Conservation (phyloP, 2,888 invertebrate genomes). For the Lutraria lutraria region DNA sequence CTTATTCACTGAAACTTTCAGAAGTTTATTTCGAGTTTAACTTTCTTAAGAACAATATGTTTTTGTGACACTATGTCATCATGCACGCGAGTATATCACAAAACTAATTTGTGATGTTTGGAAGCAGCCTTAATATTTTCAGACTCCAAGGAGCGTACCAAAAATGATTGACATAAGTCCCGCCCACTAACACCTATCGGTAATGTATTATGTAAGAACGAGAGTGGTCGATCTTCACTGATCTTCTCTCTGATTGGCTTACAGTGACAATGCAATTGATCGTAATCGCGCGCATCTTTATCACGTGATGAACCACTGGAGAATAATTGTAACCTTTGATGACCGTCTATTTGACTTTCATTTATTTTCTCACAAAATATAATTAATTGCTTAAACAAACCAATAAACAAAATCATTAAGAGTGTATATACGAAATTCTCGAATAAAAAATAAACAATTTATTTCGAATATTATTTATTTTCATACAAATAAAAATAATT, state of each 20-base stretch:
- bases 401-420: background rate
- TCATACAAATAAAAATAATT: too few relatives aligned
- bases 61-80: constrained; percentile 53
- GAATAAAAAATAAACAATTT: background rate
- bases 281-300: constrained; percentile 58
- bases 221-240: constrained; percentile 63
- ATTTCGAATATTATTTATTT: too few relatives aligned
- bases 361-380: constrained; percentile 40
- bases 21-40: constrained; percentile 3
- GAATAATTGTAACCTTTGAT: constrained; percentile 41
- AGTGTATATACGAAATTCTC: background rate
- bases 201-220: constrained; percentile 45
- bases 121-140: constrained; percentile 48
- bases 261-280: constrained; percentile 51
- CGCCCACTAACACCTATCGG: constrained; percentile 62
- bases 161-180: constrained; percentile 61
- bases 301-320: constrained; percentile 27
- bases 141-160: constrained; percentile 59
- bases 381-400: constrained; percentile 32
- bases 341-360: constrained; percentile 28
- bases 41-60: constrained; percentile 55
- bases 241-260: constrained; percentile 38
- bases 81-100: constrained; percentile 55
- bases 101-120: constrained; percentile 63
- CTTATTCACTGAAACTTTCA: background rate